Evolutionary conservation across 1,140 invertebrate genomes (phyloP).

Genomic region (Diabrotica undecimpunctata): DNA sequence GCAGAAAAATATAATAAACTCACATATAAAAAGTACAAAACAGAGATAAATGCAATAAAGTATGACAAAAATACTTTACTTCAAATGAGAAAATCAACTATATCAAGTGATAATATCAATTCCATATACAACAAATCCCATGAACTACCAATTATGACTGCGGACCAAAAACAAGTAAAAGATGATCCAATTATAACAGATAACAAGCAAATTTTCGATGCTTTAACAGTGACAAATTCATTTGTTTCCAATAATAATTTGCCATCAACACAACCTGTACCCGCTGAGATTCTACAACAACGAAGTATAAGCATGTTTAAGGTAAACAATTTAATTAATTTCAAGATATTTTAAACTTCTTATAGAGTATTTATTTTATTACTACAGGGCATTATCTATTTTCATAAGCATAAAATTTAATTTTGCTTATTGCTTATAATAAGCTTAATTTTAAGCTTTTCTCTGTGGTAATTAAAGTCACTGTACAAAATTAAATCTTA

Average conservation of each 20-base stretch:
- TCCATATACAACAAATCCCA: slow-evolving; percentile 20
- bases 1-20: slow-evolving; percentile 45
- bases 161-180: slow-evolving; percentile 9
- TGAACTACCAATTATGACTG: background rate
- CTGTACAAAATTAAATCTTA: too few species aligned
- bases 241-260: slow-evolving; percentile 52
- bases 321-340: slow-evolving; percentile 48
- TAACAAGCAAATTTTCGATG: background rate
- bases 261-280: slow-evolving; percentile 55
- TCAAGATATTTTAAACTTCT: too few species aligned
- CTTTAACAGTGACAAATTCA: slow-evolving; percentile 45
- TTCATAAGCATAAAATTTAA: too few species aligned
- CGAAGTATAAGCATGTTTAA: slow-evolving; percentile 74
- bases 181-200: background rate
- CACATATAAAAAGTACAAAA: slow-evolving; percentile 46
- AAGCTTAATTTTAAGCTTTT: too few species aligned
- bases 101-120: slow-evolving; percentile 39
- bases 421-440: too few species aligned
- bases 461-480: too few species aligned
- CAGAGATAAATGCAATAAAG: slow-evolving; percentile 49
- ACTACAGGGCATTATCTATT: too few species aligned
- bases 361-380: too few species aligned
- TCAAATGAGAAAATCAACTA: slow-evolving; percentile 49
- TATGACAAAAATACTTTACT: slow-evolving; percentile 51
- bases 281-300: slow-evolving; percentile 72